phyloP scores from a whole-genome alignment of 2,113 vertebrate species.

The Phodopus roborovskii region DNA sequence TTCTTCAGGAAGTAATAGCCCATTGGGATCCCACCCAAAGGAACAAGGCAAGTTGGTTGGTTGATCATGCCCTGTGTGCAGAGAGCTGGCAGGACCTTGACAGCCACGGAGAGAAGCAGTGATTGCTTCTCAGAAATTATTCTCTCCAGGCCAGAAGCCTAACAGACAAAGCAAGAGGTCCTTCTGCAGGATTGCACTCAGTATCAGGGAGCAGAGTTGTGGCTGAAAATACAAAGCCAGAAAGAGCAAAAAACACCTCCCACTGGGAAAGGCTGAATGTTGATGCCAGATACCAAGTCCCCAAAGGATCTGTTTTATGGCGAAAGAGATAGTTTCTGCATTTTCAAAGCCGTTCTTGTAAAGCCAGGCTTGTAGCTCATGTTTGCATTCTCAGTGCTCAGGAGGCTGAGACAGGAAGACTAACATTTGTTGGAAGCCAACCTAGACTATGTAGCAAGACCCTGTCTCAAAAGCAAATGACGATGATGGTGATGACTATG shows the following conservation, averaged over 20 bases:
- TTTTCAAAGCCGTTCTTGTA: neutral
- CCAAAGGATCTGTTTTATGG: neutral
- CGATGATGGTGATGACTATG: neutral
- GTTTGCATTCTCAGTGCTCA: neutral
- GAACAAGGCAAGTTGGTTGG: neutral
- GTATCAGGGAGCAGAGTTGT: neutral
- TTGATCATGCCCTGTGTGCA: neutral
- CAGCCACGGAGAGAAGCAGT: neutral
- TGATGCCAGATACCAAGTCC: neutral
- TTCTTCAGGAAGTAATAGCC: neutral
- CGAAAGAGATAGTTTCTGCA: neutral
- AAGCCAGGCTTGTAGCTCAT: neutral
- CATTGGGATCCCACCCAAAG: neutral
- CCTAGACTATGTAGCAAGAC: neutral
- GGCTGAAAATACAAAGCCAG: accelerated
- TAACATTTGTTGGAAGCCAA: neutral
- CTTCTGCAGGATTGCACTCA: no score
- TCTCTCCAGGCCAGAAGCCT: neutral
- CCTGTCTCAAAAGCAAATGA: neutral
- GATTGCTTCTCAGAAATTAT: neutral
- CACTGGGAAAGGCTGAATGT: accelerated
- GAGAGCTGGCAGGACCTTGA: neutral
- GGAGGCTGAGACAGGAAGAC: neutral
- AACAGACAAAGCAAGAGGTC: neutral
- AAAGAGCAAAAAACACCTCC: accelerated